Evolutionary conservation across 2,888 invertebrate genomes (phyloP), one percentile per base, ranked within the genome.

Genomic region (Callosobruchus maculatus): DNA sequence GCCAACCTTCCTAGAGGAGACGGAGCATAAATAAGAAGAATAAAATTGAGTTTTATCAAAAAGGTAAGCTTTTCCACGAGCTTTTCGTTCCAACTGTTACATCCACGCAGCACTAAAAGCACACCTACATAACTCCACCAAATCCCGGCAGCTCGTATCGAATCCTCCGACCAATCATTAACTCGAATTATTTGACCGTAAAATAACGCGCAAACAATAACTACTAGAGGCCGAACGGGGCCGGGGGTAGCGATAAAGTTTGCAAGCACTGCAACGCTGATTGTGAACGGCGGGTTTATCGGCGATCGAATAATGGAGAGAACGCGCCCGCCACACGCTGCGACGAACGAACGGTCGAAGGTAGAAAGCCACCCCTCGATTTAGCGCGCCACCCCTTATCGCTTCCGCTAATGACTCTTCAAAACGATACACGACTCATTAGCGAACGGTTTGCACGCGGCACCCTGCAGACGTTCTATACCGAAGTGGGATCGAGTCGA

Each of bases 391-490:
- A 49, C 83, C 82, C 82, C 83, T 83, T 26, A 26, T 70, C 70
- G 70, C 83, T 83, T 83, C 80, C 81, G 79, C 83, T 85, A 85
- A 85, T 84, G 85, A 82, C 84, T 84, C 85, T 85, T 81, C 82
- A 85, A 85, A 85, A 83, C 82, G 85, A 85, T 85, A 85, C 85
- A 85, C 76, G 77, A 79, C 70, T 78, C 78, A 78, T 78, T 78
- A 77, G 75, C 71, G 78, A 49, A 49, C 30, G 9, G 13, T 49
- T 49, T 13, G 2, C 7, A 26, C 26, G 26, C 2, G 26, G 26
- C 7, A 26, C 26, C 26, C 26, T 26, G 26, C 7, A 26, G 26
- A 26, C 26, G 7, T 2, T 7, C 26, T 26, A 4, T 26, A 2
- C 7, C 26, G 7, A 26, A 26, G 7, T 26, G 26, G 2, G 26